These are phyloP conservation scores for Eulithis testata DNA, from an alignment of 2,888 invertebrate genomes.

Conservation along the genomic window DNA sequence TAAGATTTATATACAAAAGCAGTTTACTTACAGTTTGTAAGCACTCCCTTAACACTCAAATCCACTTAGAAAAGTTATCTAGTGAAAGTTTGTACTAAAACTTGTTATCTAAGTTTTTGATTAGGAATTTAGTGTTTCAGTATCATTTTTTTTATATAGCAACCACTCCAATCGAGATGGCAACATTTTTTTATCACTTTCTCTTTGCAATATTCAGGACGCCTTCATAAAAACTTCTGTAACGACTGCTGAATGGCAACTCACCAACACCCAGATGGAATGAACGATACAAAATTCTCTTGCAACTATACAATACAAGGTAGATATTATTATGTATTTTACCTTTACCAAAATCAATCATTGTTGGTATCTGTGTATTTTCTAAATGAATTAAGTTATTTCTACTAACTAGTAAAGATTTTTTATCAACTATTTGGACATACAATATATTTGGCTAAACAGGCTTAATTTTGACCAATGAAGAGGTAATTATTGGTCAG, in stretches of 20 bases:
- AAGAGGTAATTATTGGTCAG: no score
- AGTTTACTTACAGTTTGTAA: neutral
- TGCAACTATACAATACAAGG: no score
- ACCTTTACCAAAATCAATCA: no score
- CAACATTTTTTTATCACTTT: conserved; percentile 55
- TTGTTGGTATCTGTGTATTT: no score
- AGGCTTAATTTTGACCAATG: no score
- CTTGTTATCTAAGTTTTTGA: conserved; percentile 7
- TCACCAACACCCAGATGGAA: conserved; percentile 34
- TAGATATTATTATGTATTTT: no score
- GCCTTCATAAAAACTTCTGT: conserved; percentile 45
- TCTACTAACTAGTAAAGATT: no score
- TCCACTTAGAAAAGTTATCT: conserved; percentile 3
- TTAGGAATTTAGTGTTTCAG: conserved; percentile 10
- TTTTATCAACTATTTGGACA: no score
- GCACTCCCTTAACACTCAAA: neutral
- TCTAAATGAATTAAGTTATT: no score
- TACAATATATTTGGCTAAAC: no score
- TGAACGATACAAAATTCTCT: neutral
- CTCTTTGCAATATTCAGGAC: conserved; percentile 49
- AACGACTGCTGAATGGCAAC: conserved; percentile 38
- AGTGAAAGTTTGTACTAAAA: neutral
- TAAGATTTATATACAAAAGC: neutral
- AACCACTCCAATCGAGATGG: conserved; percentile 41
- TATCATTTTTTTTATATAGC: conserved; percentile 23